Evolutionary conservation across 2,888 invertebrate species (phyloP).

Genomic region (Hyles lineata): DNA sequence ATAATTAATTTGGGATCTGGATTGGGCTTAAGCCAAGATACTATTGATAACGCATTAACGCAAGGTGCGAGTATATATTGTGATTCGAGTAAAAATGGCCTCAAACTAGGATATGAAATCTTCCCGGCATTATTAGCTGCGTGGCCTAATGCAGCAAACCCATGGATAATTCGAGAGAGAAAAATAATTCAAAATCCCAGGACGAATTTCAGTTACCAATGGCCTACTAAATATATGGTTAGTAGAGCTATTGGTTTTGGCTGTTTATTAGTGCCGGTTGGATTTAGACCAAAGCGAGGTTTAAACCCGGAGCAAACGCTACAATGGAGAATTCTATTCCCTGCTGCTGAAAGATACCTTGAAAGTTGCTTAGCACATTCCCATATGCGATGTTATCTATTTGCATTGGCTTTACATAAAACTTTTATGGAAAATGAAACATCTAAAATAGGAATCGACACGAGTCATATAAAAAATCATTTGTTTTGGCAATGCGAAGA

Average conservation of each 20-base stretch:
- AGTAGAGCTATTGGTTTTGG: conserved; percentile 87
- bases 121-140: conserved; percentile 88
- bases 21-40: conserved; percentile 83
- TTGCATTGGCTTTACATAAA: conserved; percentile 88
- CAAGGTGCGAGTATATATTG: conserved; percentile 89
- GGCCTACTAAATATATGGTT: conserved; percentile 89
- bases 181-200: conserved; percentile 83
- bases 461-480: conserved; percentile 89
- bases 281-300: conserved; percentile 87
- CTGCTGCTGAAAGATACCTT: conserved; percentile 90
- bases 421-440: conserved; percentile 88
- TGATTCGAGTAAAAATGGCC: conserved; percentile 72
- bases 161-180: conserved; percentile 87
- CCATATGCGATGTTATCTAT: conserved; percentile 89
- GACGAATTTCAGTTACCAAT: conserved; percentile 85
- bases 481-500: conserved; percentile 92
- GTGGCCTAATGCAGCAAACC: conserved; percentile 90
- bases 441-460: conserved; percentile 86
- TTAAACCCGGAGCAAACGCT: conserved; percentile 86
- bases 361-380: conserved; percentile 89
- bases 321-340: conserved; percentile 92
- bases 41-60: conserved; percentile 83
- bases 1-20: conserved; percentile 84
- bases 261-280: conserved; percentile 89
- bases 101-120: conserved; percentile 85